A percentile compares a stretch with the other conserved stretches of the same genome.
Conservation (phyloP, 2,888 invertebrate species). For the Rhagonycha lutea region DNA sequence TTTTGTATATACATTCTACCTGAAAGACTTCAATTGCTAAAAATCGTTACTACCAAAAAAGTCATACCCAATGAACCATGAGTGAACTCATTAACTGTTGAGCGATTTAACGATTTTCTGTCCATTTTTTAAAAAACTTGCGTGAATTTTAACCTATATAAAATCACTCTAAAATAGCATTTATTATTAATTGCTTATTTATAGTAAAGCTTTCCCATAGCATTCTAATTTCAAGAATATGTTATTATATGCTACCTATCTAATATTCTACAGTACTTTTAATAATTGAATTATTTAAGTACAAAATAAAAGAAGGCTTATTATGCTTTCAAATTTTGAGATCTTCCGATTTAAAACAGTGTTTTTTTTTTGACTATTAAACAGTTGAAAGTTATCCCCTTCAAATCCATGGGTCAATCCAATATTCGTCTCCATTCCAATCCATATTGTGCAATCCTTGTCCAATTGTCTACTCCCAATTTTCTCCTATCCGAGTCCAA, state of each 20-base stretch:
- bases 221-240: not conserved
- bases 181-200: not conserved
- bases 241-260: not conserved
- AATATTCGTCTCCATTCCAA: no score
- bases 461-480: no score
- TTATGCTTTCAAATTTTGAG: no score
- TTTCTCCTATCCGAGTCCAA: no score
- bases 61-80: not conserved
- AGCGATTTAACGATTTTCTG: constrained; percentile 3
- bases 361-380: no score
- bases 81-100: not conserved
- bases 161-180: not conserved
- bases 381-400: no score
- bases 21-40: not conserved
- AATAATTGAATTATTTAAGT: no score
- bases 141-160: not conserved
- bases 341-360: no score
- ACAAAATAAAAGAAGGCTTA: no score
- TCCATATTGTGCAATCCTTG: no score
- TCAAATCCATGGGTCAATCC: no score
- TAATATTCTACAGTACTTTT: not conserved
- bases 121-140: not conserved
- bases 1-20: not conserved
- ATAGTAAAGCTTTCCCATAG: not conserved
- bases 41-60: not conserved